Conservation (phyloP, 1,140 invertebrate species). For the Aporrectodea caliginosa region DNA sequence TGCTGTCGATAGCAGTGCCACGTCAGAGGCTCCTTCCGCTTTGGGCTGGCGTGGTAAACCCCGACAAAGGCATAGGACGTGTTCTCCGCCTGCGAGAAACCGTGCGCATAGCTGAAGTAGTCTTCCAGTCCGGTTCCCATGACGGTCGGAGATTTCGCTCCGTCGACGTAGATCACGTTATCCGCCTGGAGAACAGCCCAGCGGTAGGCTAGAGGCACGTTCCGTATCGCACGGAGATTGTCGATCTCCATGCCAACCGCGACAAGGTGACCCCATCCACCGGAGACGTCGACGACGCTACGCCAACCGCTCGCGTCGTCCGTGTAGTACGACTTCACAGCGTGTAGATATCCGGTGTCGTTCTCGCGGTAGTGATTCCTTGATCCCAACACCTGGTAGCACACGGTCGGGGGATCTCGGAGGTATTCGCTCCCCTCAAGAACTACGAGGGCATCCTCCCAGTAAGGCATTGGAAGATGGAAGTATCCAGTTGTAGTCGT, state of each 20-base stretch:
- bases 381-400: constrained; percentile 18
- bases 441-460: constrained; percentile 16
- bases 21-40: constrained; percentile 19
- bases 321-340: constrained; percentile 6
- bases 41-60: constrained; percentile 15
- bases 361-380: constrained; percentile 20
- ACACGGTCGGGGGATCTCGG: neutral
- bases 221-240: constrained; percentile 24
- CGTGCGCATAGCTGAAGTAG: constrained; percentile 34
- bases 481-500: constrained; percentile 27
- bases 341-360: constrained; percentile 27
- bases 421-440: neutral
- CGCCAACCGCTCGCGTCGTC: constrained; percentile 21
- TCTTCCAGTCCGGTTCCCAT: constrained; percentile 33
- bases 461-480: constrained; percentile 32
- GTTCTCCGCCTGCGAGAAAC: constrained; percentile 28
- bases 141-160: constrained; percentile 15
- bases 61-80: constrained; percentile 32
- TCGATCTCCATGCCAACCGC: constrained; percentile 24
- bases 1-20: constrained; percentile 33
- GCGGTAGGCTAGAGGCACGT: constrained; percentile 11
- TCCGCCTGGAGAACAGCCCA: constrained; percentile 34
- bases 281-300: constrained; percentile 1
- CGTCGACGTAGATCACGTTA: constrained; percentile 29
- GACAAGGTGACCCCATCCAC: constrained; percentile 30